Evolutionary conservation across 2,113 vertebrate genomes (phyloP).

Genomic region (Parotia lawesii): DNA sequence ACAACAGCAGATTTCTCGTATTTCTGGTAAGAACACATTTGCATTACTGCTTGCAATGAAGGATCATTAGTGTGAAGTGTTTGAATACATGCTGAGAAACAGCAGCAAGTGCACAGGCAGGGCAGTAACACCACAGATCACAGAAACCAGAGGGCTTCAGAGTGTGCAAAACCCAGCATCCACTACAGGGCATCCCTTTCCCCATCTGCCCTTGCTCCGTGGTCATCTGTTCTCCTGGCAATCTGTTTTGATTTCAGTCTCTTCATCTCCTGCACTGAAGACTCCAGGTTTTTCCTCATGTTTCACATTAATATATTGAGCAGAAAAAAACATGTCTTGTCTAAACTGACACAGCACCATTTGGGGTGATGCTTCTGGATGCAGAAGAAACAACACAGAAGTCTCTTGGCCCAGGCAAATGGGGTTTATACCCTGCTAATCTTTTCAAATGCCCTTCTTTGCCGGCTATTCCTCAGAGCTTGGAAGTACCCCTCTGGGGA

Average conservation of each 20-base stretch:
- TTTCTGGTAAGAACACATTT: background rate
- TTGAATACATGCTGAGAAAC: background rate
- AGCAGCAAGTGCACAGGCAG: background rate
- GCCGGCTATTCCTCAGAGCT: background rate
- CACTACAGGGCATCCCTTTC: background rate
- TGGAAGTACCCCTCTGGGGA: background rate
- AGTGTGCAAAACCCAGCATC: background rate
- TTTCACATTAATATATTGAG: background rate
- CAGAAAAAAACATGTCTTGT: background rate
- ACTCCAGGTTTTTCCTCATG: background rate
- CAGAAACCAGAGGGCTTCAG: background rate
- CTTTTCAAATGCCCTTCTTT: background rate
- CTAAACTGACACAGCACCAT: background rate
- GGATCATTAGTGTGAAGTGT: background rate
- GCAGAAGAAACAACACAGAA: background rate
- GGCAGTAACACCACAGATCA: background rate
- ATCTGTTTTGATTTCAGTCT: background rate
- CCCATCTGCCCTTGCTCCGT: background rate
- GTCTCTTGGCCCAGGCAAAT: background rate
- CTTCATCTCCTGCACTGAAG: background rate
- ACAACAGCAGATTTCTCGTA: background rate
- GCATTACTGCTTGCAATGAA: background rate
- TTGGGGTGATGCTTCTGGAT: background rate
- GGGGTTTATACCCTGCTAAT: background rate
- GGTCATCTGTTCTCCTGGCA: background rate